Base-by-base conservation (phyloP, 2,113 vertebrate genomes). In the Phyllostomus hastatus region DNA sequence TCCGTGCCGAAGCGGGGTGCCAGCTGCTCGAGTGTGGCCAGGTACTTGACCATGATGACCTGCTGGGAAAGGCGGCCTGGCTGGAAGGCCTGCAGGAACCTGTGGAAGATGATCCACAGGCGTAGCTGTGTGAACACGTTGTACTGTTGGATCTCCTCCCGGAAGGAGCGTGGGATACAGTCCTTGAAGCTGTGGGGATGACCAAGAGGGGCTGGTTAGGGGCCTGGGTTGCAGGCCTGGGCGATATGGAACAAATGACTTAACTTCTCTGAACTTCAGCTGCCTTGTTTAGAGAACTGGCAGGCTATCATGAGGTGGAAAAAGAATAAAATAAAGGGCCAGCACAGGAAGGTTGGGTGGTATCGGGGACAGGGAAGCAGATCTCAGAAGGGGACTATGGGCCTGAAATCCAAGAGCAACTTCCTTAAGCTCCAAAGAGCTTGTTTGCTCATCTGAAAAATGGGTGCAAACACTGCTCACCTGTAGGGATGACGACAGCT, bases 1-100 rank as follows among this genome's bases (percentile, higher is more conserved):
- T 99, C 99, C 0, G 92, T 79, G 0, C 99, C 99, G 0, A 99
- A 99, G 7, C 92, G 43, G 0, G 99, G 99, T 0, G 98, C 99
- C 76, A 99, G 97, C 28, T 98, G 98, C 94, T 99, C 99, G 2
- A 99, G 97, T 0, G 99, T 99, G 19, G 99, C 99, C 94, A 99
- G 95, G 97, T 99, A 99, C 67, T 99, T 99, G 80, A 98, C 99
- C 98, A 99, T 99, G 91, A 99, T 73, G 38, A 99, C 98, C 28
- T 99, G 98, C 10, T 85, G 33, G 4, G 98, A 98, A 28, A 99
- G 98, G 28, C 82, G 96, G 1, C 98, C 98, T 0, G 96, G n/a
- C 98, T 99, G 99, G 98, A 99, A 99, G 20, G 91, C 98, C 7
- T 59, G 97, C 72, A 99, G 98, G 78, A 99, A 99, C 2, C 98